Evolutionary conservation across 2,888 invertebrate genomes (phyloP).

Genomic region (Argynnis bischoffii): DNA sequence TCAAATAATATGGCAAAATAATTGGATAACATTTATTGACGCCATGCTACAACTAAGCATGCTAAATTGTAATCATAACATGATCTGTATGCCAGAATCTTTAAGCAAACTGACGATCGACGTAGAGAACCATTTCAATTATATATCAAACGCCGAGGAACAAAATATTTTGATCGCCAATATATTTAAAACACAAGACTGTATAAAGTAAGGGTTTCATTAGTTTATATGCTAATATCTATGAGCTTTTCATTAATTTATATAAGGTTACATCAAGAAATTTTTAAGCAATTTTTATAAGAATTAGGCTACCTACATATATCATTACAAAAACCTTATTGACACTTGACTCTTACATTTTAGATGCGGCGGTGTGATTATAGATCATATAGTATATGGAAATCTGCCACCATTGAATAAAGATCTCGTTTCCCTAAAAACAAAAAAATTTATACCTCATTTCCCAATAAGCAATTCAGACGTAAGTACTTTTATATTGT

Average conservation of each 20-base stretch:
- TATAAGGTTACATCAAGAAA: no score
- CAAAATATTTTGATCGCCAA: slow-evolving; percentile 40
- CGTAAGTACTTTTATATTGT: slow-evolving; percentile 43
- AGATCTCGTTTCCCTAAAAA: slow-evolving; percentile 37
- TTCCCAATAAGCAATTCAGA: slow-evolving; percentile 42
- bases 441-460: slow-evolving; percentile 49
- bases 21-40: slow-evolving; percentile 92
- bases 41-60: slow-evolving; percentile 89
- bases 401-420: slow-evolving; percentile 40
- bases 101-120: slow-evolving; percentile 53
- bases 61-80: slow-evolving; percentile 81
- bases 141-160: background rate
- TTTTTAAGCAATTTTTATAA: no score
- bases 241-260: no score
- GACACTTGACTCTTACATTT: slow-evolving; percentile 28
- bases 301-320: no score
- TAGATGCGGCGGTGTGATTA: slow-evolving; percentile 58
- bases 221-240: background rate
- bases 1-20: slow-evolving; percentile 83
- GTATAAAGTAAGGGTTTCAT: slow-evolving; percentile 45
- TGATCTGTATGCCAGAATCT: slow-evolving; percentile 83
- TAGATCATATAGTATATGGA: slow-evolving; percentile 49
- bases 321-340: no score
- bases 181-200: slow-evolving; percentile 42
- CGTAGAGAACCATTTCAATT: slow-evolving; percentile 41